phyloP scores from a whole-genome alignment of 2,888 invertebrate genomes.

The Mythimna lalbum region DNA sequence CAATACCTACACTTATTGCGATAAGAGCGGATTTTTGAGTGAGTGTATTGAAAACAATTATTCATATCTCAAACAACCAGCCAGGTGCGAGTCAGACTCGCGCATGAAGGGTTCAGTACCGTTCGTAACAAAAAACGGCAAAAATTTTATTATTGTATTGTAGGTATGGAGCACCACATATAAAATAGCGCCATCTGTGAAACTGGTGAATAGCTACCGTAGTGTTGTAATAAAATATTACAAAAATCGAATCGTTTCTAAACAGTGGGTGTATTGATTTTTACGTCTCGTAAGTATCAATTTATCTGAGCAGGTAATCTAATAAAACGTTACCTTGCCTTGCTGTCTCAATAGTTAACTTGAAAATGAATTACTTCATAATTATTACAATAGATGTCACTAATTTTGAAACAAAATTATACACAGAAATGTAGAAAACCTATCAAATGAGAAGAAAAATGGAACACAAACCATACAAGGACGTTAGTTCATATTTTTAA shows the following conservation, averaged over 20 bases:
- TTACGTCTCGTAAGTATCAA: neutral
- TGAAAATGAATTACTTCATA: slow-evolving; percentile 8
- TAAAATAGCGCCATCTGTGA: slow-evolving; percentile 42
- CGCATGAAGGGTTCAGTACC: too few species aligned
- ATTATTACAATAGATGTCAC: slow-evolving; percentile 47
- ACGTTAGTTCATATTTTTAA: neutral
- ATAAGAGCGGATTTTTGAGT: too few species aligned
- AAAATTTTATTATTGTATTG: too few species aligned
- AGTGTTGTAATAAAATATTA: slow-evolving; percentile 26
- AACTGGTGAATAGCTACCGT: neutral
- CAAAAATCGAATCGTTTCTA: neutral
- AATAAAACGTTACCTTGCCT: neutral
- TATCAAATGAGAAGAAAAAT: neutral
- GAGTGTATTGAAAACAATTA: too few species aligned
- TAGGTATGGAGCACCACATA: too few species aligned
- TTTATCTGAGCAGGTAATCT: neutral
- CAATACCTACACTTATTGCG: too few species aligned
- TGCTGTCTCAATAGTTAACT: neutral
- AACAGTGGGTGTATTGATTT: neutral
- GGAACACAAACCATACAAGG: slow-evolving; percentile 1
- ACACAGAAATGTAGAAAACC: neutral
- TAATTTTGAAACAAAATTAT: neutral
- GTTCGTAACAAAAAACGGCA: too few species aligned
- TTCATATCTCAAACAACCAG: too few species aligned
- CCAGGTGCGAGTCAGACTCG: too few species aligned